These are phyloP conservation scores for Thecophora atra DNA, from an alignment of 2,888 invertebrate genomes.

Conservation along the genomic window DNA sequence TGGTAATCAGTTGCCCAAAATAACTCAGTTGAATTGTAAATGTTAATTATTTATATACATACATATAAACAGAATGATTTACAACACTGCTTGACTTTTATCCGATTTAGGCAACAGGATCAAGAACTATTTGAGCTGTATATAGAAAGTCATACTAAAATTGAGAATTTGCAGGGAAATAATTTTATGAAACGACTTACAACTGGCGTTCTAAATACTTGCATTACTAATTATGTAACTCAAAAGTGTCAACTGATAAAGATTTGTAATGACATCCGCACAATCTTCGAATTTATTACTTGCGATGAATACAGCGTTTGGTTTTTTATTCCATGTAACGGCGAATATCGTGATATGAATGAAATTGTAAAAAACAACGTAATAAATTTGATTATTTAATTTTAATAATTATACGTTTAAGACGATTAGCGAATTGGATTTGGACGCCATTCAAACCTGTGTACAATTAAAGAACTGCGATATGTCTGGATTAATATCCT, in stretches of 20 bases:
- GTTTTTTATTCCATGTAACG: conserved; percentile 39
- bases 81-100: background rate
- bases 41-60: background rate
- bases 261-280: conserved; percentile 36
- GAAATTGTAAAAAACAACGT: conserved; percentile 32
- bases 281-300: conserved; percentile 39
- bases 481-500: conserved; percentile 15
- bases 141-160: background rate
- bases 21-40: background rate
- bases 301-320: conserved; percentile 40
- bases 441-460: conserved; percentile 34
- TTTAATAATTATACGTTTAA: conserved; percentile 5
- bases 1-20: too few species aligned
- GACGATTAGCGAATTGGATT: conserved; percentile 35
- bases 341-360: conserved; percentile 31
- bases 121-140: background rate
- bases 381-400: background rate
- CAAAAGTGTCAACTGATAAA: conserved; percentile 23
- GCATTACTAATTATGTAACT: conserved; percentile 21
- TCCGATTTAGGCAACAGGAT: background rate
- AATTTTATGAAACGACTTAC: conserved; percentile 32
- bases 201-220: conserved; percentile 29
- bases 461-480: conserved; percentile 34
- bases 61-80: background rate
- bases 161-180: background rate